Evolutionary conservation across 2,888 invertebrate genomes (phyloP).

Genomic region (Clivina fossor): DNA sequence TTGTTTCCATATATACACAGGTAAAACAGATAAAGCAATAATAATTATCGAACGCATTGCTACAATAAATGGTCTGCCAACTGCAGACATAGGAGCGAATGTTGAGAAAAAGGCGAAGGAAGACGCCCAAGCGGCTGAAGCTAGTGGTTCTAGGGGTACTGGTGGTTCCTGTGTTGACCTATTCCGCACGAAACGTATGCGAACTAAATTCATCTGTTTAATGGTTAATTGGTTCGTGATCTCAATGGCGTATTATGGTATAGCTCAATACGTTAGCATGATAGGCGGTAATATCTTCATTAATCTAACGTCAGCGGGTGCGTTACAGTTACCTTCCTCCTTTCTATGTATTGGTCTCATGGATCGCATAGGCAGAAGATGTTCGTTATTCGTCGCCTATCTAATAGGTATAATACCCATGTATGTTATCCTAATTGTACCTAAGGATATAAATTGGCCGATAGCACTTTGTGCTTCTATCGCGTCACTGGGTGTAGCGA

Average conservation of each 20-base stretch:
- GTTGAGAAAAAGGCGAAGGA: conserved; percentile 17
- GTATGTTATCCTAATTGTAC: conserved; percentile 60
- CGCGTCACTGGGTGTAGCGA: background rate
- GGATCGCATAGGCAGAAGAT: conserved; percentile 67
- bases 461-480: background rate
- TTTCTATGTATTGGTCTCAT: conserved; percentile 57
- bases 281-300: conserved; percentile 79
- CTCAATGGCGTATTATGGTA: conserved; percentile 73
- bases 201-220: conserved; percentile 70
- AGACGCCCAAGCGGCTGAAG: background rate
- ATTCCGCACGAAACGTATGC: conserved; percentile 59
- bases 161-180: conserved; percentile 64
- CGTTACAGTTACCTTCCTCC: conserved; percentile 63
- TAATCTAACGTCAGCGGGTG: conserved; percentile 80
- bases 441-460: conserved; percentile 42
- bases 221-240: conserved; percentile 54
- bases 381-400: conserved; percentile 66
- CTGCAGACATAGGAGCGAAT: conserved; percentile 16
- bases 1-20: too few species aligned
- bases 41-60: conserved; percentile 62
- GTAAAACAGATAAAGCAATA: conserved; percentile 64
- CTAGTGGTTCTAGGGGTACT: background rate
- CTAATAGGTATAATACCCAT: conserved; percentile 65
- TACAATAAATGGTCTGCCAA: conserved; percentile 57
- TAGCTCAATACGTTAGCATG: conserved; percentile 81